These are phyloP conservation scores for Achroia grisella DNA, from an alignment of 1,140 invertebrate genomes.

Conservation along the genomic window DNA sequence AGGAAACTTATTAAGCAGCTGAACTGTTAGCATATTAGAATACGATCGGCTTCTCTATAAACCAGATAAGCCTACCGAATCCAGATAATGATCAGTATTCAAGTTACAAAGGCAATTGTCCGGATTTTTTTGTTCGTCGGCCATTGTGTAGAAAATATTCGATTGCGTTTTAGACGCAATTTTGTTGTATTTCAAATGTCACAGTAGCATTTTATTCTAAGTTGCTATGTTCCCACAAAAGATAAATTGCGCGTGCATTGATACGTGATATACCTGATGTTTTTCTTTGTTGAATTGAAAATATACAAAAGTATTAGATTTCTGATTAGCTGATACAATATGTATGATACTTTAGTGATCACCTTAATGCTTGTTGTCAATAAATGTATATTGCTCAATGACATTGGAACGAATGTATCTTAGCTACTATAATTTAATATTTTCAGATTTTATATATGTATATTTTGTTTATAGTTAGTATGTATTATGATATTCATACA, in stretches of 20 bases:
- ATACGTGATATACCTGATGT: constrained; percentile 60
- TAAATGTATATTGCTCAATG: no score
- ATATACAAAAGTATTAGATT: constrained; percentile 43
- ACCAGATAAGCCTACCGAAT: constrained; percentile 48
- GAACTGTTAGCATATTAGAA: constrained; percentile 26
- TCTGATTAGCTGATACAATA: constrained; percentile 32
- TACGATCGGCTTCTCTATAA: constrained; percentile 43
- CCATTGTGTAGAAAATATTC: constrained; percentile 47
- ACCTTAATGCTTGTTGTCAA: no score
- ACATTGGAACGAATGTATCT: no score
- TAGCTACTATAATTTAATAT: no score
- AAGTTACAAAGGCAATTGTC: constrained; percentile 58
- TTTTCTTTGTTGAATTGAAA: constrained; percentile 45
- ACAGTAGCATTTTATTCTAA: constrained; percentile 58
- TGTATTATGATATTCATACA: no score
- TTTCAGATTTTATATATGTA: no score
- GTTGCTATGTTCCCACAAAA: constrained; percentile 46
- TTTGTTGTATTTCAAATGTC: constrained; percentile 35
- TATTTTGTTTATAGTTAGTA: no score
- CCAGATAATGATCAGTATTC: constrained; percentile 66
- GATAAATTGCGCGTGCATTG: constrained; percentile 55
- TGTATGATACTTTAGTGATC: no score
- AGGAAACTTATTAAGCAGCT: constrained; percentile 42
- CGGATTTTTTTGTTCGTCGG: constrained; percentile 36
- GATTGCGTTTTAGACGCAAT: constrained; percentile 61